Conservation (phyloP, 1,140 invertebrate genomes). For the Drosophila mauritiana region DNA sequence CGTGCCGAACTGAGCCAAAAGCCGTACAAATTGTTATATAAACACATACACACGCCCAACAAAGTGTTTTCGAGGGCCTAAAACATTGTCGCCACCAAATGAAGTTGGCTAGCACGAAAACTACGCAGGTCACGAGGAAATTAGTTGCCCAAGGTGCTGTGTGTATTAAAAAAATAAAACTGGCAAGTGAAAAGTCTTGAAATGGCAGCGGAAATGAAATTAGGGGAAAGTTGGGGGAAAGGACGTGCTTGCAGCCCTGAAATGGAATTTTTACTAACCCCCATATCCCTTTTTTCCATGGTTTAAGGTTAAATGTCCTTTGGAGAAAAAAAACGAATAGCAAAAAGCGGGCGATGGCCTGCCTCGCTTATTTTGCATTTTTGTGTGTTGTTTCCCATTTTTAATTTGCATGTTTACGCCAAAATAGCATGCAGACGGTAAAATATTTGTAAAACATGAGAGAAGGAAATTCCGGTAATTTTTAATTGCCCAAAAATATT, state of each 20-base stretch:
- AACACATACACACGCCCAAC: constrained; percentile 63
- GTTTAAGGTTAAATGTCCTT: constrained; percentile 57
- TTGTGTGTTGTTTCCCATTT: constrained; percentile 24
- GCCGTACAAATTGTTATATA: constrained; percentile 80
- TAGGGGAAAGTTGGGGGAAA: constrained; percentile 40
- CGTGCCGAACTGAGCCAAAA: constrained; percentile 63
- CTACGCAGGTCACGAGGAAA: constrained; percentile 48
- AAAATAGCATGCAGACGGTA: constrained; percentile 56
- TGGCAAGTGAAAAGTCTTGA: constrained; percentile 37
- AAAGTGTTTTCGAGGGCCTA: constrained; percentile 68
- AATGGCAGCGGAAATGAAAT: constrained; percentile 64
- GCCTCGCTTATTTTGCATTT: constrained; percentile 48
- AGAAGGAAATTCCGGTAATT: constrained; percentile 22
- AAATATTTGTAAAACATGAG: constrained; percentile 19
- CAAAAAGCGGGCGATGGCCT: constrained; percentile 25
- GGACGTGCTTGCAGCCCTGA: constrained; percentile 46
- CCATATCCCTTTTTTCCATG: constrained; percentile 14
- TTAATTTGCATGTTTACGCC: constrained; percentile 75
- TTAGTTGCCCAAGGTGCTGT: constrained; percentile 46
- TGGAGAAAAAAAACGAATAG: constrained; percentile 17
- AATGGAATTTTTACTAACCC: constrained; percentile 5
- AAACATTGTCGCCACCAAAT: constrained; percentile 72
- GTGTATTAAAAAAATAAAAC: constrained; percentile 20
- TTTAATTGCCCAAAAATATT: constrained; percentile 31
- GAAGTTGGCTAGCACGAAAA: constrained; percentile 44